Conservation (phyloP, 2,888 invertebrate genomes). For the Hipparchia semele region DNA sequence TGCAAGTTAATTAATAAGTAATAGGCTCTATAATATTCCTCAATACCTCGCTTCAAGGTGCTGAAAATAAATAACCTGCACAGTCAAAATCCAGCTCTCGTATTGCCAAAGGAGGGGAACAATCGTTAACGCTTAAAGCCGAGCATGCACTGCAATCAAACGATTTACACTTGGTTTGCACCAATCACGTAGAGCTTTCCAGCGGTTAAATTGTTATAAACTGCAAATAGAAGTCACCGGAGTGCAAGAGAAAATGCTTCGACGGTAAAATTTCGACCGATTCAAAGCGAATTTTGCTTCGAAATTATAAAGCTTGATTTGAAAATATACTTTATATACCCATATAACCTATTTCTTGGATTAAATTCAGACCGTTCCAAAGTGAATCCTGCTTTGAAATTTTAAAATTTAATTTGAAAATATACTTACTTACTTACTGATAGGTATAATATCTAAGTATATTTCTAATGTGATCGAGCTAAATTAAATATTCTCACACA, state of each 20-base stretch:
- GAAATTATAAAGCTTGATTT: neutral
- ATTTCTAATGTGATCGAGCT: no score
- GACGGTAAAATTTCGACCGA: neutral
- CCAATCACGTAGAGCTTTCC: conserved; percentile 10
- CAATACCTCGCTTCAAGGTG: no score
- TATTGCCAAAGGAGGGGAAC: conserved; percentile 2
- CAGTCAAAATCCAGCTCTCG: neutral
- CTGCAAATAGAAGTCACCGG: conserved; percentile 20
- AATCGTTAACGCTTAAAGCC: conserved; percentile 18
- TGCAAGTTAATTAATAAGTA: no score
- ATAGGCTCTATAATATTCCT: no score
- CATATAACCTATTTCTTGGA: no score
- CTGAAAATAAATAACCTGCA: neutral
- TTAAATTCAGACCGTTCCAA: no score
- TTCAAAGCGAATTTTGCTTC: conserved; percentile 1
- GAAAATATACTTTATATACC: neutral
- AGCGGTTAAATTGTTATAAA: conserved; percentile 19
- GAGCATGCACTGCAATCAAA: conserved; percentile 19
- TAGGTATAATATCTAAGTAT: no score
- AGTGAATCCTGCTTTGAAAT: no score
- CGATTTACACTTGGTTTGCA: conserved; percentile 8
- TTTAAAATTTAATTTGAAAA: no score
- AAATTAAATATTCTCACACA: no score
- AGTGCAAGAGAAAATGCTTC: conserved; percentile 9
- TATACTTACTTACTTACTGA: no score